Evolutionary conservation across 2,113 vertebrate species (phyloP).

Genomic region (Prionailurus bengalensis): DNA sequence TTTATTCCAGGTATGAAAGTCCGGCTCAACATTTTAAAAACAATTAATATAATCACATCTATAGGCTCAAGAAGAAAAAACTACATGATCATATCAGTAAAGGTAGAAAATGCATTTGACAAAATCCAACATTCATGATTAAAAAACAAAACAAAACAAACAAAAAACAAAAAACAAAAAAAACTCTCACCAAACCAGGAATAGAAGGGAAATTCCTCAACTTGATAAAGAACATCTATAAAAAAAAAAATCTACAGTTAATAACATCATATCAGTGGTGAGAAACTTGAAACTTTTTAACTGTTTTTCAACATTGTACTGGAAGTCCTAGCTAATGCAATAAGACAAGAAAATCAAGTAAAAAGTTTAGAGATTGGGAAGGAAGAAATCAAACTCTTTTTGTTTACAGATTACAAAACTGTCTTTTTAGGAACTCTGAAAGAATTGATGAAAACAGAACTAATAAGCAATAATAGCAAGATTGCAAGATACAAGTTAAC

Average conservation of each 20-base stretch:
- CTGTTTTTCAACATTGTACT: background rate
- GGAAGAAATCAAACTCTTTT: background rate
- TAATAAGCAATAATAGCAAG: background rate
- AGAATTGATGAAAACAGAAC: background rate
- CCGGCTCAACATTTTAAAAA: background rate
- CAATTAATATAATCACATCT: background rate
- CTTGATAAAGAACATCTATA: background rate
- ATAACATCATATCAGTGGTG: background rate
- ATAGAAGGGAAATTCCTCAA: background rate
- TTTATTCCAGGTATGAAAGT: background rate
- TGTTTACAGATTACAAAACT: background rate
- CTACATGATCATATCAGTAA: background rate
- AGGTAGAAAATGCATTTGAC: background rate
- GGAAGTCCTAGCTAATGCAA: background rate
- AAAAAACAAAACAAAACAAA: no score
- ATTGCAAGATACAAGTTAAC: background rate
- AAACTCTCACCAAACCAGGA: background rate
- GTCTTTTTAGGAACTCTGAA: background rate
- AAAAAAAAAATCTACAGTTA: background rate
- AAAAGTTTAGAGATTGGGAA: background rate
- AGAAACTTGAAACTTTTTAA: background rate
- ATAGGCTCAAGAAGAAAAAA: background rate
- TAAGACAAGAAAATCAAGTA: background rate
- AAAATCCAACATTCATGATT: background rate
- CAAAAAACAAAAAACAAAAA: background rate